Percentiles rank a stretch among this genome's conserved stretches.
phyloP scores from a whole-genome alignment of 2,113 vertebrate species.

The Tragelaphus scriptus region DNA sequence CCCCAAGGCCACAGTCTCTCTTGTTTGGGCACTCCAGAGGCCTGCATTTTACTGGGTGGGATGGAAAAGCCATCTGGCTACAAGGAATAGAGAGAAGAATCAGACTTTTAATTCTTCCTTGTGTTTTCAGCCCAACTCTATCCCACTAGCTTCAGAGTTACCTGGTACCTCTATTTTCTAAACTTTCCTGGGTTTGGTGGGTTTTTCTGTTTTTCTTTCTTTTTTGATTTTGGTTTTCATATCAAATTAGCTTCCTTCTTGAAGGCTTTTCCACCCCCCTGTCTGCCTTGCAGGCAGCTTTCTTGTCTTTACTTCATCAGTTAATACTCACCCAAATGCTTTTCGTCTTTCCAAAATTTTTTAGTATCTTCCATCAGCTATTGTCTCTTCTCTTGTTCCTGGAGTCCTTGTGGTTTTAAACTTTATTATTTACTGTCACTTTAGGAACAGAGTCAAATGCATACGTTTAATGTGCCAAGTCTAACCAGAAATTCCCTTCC shows the following conservation, averaged over 20 bases:
- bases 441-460: background rate
- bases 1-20: background rate
- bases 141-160: background rate
- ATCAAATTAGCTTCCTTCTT: background rate
- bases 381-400: background rate
- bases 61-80: background rate
- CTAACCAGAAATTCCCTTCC: background rate
- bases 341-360: background rate
- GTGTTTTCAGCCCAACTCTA: background rate
- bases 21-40: background rate
- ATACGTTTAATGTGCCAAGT: background rate
- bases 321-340: background rate
- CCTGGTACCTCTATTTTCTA: background rate
- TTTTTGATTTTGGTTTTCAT: background rate
- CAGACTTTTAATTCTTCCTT: background rate
- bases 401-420: background rate
- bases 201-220: background rate
- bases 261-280: background rate
- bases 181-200: background rate
- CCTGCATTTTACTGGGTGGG: background rate
- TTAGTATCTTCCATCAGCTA: background rate
- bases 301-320: background rate
- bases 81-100: background rate
- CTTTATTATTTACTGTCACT: slow-evolving; percentile 7
- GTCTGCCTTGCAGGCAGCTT: background rate